phyloP scores from a whole-genome alignment of 2,888 invertebrate genomes.

The Leucoma salicis region DNA sequence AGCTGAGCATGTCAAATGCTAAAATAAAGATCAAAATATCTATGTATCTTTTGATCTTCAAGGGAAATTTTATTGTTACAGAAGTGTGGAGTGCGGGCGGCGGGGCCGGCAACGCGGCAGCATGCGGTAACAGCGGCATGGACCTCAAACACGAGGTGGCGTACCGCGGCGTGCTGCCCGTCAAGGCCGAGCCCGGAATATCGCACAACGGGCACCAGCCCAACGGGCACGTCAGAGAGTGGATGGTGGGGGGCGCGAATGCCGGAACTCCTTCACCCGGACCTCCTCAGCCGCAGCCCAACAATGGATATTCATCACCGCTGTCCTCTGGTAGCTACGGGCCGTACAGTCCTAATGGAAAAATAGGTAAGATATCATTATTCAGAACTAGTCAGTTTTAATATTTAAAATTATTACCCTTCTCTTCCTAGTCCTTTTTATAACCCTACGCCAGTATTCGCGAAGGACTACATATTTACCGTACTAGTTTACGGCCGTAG shows the following conservation, averaged over 20 bases:
- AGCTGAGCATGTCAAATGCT: too few relatives aligned
- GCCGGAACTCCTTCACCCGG: conserved; percentile 85
- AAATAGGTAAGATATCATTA: conserved; percentile 90
- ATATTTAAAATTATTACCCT: too few relatives aligned
- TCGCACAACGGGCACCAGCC: conserved; percentile 76
- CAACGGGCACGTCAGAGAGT: conserved; percentile 76
- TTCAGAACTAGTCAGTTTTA: too few relatives aligned
- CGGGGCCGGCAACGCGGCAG: conserved; percentile 75
- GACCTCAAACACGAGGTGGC: conserved; percentile 86
- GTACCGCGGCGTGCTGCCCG: conserved; percentile 76
- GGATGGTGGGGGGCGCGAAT: conserved; percentile 78
- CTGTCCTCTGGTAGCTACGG: conserved; percentile 94
- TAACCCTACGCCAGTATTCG: too few relatives aligned
- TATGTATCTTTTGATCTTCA: conserved; percentile 6
- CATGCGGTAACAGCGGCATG: conserved; percentile 83
- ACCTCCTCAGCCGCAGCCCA: conserved; percentile 84
- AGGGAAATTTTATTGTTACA: too few relatives aligned
- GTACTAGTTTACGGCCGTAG: too few relatives aligned
- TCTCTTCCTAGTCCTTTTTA: too few relatives aligned
- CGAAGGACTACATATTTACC: too few relatives aligned
- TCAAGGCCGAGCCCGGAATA: conserved; percentile 77
- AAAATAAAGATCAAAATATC: too few relatives aligned
- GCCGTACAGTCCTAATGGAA: conserved; percentile 94
- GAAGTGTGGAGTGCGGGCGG: conserved; percentile 80
- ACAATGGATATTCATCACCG: conserved; percentile 92